A percentile compares a stretch with the other conserved stretches of the same genome.
Evolutionary conservation across 2,888 invertebrate species (phyloP).

Genomic region (Timema cristinae): DNA sequence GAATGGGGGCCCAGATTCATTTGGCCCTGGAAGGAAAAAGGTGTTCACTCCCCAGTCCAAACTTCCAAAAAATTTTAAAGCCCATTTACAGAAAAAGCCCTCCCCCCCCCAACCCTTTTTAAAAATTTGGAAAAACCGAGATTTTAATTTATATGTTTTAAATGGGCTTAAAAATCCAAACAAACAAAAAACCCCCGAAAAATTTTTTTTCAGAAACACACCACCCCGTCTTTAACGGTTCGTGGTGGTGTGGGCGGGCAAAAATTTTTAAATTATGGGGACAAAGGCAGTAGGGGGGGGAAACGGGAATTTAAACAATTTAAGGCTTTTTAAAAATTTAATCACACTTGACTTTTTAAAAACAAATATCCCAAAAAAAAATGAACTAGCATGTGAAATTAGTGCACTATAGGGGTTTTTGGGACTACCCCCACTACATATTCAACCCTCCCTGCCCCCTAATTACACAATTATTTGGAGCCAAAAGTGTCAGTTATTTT

Average conservation of each 20-base stretch:
- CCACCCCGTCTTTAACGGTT: conserved; percentile 31
- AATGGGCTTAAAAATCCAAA: conserved; percentile 18
- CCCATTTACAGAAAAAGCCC: conserved; percentile 25
- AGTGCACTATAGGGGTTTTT: too few species aligned
- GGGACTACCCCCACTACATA: conserved; percentile 26
- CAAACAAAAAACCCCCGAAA: conserved; percentile 24
- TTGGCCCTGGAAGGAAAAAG: conserved; percentile 59
- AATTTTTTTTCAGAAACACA: conserved; percentile 35
- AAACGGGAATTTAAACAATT: conserved; percentile 27
- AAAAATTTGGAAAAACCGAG: conserved; percentile 9
- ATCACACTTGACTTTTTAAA: conserved; percentile 31
- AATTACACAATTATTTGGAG: conserved; percentile 31
- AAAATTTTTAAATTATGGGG: conserved; percentile 34
- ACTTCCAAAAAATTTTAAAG: conserved; percentile 31
- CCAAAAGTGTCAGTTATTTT: conserved; percentile 3
- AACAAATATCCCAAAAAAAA: conserved; percentile 29
- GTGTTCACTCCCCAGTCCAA: conserved; percentile 35
- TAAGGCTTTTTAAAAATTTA: conserved; percentile 32
- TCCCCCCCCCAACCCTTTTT: conserved; percentile 24
- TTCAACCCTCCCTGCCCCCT: conserved; percentile 34
- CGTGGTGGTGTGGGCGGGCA: conserved; percentile 33
- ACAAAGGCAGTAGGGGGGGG: conserved; percentile 34
- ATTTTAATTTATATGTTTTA: conserved; percentile 21
- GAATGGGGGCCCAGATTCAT: conserved; percentile 98
- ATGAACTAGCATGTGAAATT: too few species aligned